These are phyloP conservation scores for Ianthella basta DNA, from an alignment of 37 sponge, comb jelly and placozoan genomes.

Conservation along the genomic window DNA sequence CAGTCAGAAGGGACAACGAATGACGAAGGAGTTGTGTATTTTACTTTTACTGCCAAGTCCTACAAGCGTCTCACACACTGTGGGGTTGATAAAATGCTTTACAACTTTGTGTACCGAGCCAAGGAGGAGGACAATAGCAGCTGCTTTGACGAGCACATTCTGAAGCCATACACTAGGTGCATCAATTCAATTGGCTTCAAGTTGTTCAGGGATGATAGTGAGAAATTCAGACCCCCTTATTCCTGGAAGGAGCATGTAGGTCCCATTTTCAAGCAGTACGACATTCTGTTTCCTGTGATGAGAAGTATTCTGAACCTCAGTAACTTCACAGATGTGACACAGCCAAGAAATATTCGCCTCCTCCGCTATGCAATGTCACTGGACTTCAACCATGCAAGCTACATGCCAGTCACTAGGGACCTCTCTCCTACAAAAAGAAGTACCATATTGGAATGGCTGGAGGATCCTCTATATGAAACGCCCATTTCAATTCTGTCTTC, in stretches of 20 bases:
- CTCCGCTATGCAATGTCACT: not conserved
- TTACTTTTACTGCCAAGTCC: no score
- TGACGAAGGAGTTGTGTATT: no score
- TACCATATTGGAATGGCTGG: slow-evolving; percentile 52
- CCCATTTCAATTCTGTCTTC: no score
- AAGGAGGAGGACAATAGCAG: not conserved
- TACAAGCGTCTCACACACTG: no score
- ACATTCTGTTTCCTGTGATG: slow-evolving; percentile 19
- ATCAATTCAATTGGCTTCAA: not conserved
- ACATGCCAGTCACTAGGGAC: slow-evolving; percentile 65
- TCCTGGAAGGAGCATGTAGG: slow-evolving; percentile 42
- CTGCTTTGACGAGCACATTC: not conserved
- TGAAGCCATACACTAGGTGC: no score
- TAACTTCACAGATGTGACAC: slow-evolving; percentile 34
- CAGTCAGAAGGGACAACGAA: no score
- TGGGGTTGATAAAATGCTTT: not conserved
- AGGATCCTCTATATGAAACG: not conserved
- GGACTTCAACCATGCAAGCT: slow-evolving; percentile 31
- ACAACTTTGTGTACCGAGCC: slow-evolving; percentile 33
- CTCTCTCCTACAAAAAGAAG: slow-evolving; percentile 43
- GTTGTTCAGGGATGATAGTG: not conserved
- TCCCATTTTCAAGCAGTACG: slow-evolving; percentile 60
- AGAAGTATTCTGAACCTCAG: slow-evolving; percentile 32
- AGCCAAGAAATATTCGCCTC: slow-evolving; percentile 21
- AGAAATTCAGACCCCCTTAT: not conserved